Evolutionary conservation across 2,797 vertebrate species (phyloP), one percentile per base, ranked within the genome.

Genomic region (Microctenopoma lineatum): DNA sequence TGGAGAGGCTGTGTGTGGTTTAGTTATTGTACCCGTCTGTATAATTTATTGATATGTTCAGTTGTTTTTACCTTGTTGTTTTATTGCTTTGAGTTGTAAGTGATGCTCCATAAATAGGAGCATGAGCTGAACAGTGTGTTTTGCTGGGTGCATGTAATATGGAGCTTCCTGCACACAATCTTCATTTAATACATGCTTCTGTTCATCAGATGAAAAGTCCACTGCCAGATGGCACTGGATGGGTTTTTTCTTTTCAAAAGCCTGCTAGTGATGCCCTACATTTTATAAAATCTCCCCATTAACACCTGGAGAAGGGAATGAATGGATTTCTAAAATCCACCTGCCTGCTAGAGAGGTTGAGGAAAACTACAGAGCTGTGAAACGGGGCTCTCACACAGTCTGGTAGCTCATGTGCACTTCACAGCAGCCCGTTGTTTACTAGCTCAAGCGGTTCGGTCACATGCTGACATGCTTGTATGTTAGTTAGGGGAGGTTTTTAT

Each of bases 371-470:
- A 9, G 9, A 58, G 41, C 21, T 4, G 59, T 61, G 50, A 60
- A 48, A 72, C 0, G 9, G 41, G 67, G 63, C 14, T 50, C 48
- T 66, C 32, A 32, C 11, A 3, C 38, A 18, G 38, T 39, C 52
- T 46, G 61, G 52, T 65, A 26, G 65, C 59, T 62, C 12, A 1
- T 41, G 8, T 54, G 13, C 8, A 54, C 29, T 54, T 26, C 25
- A 5, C 34, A 41, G 26, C 42, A 66, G 63, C 65, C 41, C 63
- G 65, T 70, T 62, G 51, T 59, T 55, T 67, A 47, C 47, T 62
- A 15, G 10, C 45, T 11, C 7, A 62, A 52, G 34, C 27, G 34
- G 16, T 13, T 13, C 32, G 0, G 4, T 38, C 55, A 56, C 32
- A 46, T n/a, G 16, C 9, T 11, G 8, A 38, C 27, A 11, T 36